Conservation (phyloP, 2,113 vertebrate genomes). For the Sinocyclocheilus maitianheensis region DNA sequence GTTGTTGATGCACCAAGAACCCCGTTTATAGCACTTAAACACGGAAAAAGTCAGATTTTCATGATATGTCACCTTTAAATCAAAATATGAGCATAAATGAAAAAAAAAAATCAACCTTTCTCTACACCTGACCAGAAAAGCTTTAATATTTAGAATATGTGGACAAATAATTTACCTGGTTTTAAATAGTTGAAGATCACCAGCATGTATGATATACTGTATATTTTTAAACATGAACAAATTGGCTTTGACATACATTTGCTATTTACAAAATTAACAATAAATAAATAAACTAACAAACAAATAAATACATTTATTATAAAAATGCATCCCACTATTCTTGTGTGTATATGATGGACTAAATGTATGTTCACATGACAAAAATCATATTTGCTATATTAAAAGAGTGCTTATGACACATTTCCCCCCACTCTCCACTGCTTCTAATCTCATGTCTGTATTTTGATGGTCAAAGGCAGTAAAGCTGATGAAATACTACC, state of each 20-base stretch:
- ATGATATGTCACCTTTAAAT: not conserved
- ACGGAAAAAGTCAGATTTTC: too few relatives aligned
- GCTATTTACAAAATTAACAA: too few relatives aligned
- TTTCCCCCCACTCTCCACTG: not conserved
- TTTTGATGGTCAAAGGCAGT: not conserved
- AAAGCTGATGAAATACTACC: slow-evolving; percentile 69
- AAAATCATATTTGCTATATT: not conserved
- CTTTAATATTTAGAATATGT: not conserved
- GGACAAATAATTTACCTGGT: not conserved
- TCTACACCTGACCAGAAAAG: not conserved
- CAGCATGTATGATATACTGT: not conserved
- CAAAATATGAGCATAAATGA: not conserved
- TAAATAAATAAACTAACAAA: too few relatives aligned
- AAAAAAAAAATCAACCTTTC: not conserved
- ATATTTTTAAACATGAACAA: not conserved
- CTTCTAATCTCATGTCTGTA: not conserved
- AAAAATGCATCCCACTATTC: too few relatives aligned
- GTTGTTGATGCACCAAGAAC: too few relatives aligned
- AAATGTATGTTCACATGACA: not conserved
- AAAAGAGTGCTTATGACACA: not conserved
- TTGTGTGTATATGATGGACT: too few relatives aligned
- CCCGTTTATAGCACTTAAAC: too few relatives aligned
- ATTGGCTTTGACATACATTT: not conserved
- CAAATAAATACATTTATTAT: too few relatives aligned
- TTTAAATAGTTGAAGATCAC: not conserved